Evolutionary conservation across 2,888 invertebrate species (phyloP).

Genomic region (Bugula neritina): DNA sequence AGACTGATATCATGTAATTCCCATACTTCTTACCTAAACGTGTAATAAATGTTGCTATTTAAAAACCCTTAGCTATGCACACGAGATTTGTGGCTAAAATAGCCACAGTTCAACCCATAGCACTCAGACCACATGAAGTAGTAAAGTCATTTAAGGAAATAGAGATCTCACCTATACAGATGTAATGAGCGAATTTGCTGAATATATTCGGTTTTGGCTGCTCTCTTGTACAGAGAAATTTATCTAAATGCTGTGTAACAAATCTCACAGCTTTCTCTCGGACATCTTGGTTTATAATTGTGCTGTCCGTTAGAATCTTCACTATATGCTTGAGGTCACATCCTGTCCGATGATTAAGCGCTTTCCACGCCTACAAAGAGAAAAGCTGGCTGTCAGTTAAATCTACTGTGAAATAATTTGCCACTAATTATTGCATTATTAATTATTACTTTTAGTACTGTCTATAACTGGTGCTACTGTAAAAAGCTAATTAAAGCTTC

Average conservation of each 20-base stretch:
- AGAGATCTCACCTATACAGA: conserved; percentile 4
- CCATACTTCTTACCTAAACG: conserved; percentile 54
- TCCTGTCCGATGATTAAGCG: conserved; percentile 29
- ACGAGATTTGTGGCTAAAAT: not conserved
- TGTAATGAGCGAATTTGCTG: not conserved
- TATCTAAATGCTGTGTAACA: conserved; percentile 55
- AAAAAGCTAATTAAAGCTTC: too few species aligned
- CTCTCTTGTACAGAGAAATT: conserved; percentile 24
- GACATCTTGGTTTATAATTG: conserved; percentile 26
- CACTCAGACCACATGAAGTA: not conserved
- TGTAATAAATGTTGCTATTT: too few species aligned
- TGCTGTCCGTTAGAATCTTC: conserved; percentile 26
- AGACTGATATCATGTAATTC: conserved; percentile 55
- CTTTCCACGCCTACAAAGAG: conserved; percentile 33
- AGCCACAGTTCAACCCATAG: not conserved
- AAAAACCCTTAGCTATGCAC: not conserved
- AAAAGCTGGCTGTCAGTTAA: too few species aligned
- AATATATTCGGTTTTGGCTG: not conserved
- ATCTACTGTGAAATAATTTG: too few species aligned
- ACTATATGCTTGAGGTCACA: conserved; percentile 27
- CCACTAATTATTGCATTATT: too few species aligned
- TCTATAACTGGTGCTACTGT: too few species aligned
- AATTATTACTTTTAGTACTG: too few species aligned
- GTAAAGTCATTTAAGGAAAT: not conserved
- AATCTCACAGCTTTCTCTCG: conserved; percentile 51